phyloP scores from a whole-genome alignment of 2,888 invertebrate genomes.

The Oscheius onirici region DNA sequence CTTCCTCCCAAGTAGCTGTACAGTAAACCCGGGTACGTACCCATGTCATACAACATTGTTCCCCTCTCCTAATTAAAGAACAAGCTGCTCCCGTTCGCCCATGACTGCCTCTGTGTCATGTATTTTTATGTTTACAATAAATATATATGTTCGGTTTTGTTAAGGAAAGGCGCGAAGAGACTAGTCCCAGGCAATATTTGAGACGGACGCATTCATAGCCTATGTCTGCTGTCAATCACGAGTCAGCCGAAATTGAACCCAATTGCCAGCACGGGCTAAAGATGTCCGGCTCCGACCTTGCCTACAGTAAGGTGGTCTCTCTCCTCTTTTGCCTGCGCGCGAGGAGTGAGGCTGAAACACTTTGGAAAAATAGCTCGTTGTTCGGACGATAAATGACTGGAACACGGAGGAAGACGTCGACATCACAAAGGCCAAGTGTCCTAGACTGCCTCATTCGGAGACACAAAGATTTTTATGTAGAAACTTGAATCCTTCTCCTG shows the following conservation, averaged over 20 bases:
- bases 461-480: too few relatives aligned
- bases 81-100: neutral
- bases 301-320: slow-evolving; percentile 17
- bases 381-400: slow-evolving; percentile 24
- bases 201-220: slow-evolving; percentile 32
- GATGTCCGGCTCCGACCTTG: slow-evolving; percentile 21
- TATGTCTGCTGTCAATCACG: slow-evolving; percentile 36
- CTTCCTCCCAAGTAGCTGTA: slow-evolving; percentile 17
- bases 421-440: too few relatives aligned
- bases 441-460: too few relatives aligned
- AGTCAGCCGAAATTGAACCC: slow-evolving; percentile 36
- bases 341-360: slow-evolving; percentile 20
- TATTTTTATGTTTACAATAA: neutral
- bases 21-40: slow-evolving; percentile 31
- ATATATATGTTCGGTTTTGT: neutral
- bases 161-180: neutral
- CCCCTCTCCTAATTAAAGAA: neutral
- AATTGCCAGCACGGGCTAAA: slow-evolving; percentile 23
- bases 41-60: slow-evolving; percentile 27
- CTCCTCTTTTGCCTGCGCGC: too few relatives aligned
- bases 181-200: slow-evolving; percentile 7
- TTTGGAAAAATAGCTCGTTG: slow-evolving; percentile 26
- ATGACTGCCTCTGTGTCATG: slow-evolving; percentile 28
- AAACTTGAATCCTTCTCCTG: too few relatives aligned
- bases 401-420: neutral